Conservation (phyloP, 2,888 invertebrate species). For the Rapana venosa region DNA sequence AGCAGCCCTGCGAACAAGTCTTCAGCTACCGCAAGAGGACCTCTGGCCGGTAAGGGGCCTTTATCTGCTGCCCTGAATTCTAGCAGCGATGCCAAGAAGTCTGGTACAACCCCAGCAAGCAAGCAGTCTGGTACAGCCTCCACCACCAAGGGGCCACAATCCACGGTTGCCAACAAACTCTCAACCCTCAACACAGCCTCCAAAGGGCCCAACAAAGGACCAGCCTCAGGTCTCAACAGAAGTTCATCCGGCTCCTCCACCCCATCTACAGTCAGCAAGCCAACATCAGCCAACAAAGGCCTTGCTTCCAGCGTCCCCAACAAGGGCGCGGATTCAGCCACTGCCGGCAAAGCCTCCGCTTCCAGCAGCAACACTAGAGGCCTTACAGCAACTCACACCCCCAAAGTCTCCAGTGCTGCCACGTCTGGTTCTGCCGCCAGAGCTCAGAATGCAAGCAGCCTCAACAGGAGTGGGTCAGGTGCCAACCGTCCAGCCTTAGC, state of each 20-base stretch:
- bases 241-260: not conserved
- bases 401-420: not conserved
- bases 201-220: not conserved
- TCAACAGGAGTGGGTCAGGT: slow-evolving; percentile 22
- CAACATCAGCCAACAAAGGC: not conserved
- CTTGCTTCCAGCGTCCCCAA: not conserved
- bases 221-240: not conserved
- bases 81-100: not conserved
- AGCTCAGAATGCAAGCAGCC: not conserved
- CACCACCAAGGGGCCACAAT: not conserved
- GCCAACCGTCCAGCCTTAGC: slow-evolving; percentile 37
- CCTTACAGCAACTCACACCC: not conserved
- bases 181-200: not conserved
- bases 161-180: not conserved
- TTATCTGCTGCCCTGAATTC: not conserved
- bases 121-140: not conserved
- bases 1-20: not conserved
- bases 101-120: not conserved
- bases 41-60: not conserved
- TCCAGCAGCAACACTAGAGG: not conserved
- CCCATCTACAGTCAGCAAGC: not conserved
- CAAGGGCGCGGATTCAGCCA: not conserved
- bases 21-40: not conserved
- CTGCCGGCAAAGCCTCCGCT: not conserved
- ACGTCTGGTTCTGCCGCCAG: no score